Conservation (phyloP, 1,140 invertebrate species). For the Magallana angulata region DNA sequence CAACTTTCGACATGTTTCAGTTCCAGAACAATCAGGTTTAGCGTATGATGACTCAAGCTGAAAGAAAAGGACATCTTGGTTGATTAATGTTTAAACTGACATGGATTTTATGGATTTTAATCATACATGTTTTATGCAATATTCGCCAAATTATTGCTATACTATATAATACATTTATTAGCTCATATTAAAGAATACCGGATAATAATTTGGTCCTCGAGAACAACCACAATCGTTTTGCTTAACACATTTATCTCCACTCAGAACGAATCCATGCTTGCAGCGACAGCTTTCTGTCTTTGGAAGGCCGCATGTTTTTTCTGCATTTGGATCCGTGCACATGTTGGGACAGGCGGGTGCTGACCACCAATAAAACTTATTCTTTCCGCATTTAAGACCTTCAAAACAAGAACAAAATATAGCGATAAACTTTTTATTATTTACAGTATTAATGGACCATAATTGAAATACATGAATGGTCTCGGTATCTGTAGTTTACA, state of each 20-base stretch:
- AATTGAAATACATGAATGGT: too few relatives aligned
- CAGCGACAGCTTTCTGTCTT: conserved; percentile 50
- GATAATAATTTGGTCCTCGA: conserved; percentile 28
- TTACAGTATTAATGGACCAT: too few relatives aligned
- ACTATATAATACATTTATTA: too few relatives aligned
- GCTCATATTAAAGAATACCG: conserved; percentile 9
- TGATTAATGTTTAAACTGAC: too few relatives aligned
- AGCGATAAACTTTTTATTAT: too few relatives aligned
- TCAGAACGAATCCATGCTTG: conserved; percentile 52
- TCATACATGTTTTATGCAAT: too few relatives aligned
- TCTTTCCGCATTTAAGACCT: conserved; percentile 22
- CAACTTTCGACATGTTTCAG: background rate
- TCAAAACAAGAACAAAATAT: background rate
- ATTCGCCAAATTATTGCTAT: too few relatives aligned
- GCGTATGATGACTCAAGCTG: background rate
- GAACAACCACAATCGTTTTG: conserved; percentile 50
- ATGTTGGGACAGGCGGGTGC: conserved; percentile 26
- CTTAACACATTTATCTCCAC: conserved; percentile 49
- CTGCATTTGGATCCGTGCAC: conserved; percentile 41
- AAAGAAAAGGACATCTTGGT: background rate
- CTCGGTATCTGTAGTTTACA: too few relatives aligned
- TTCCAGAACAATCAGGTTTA: conserved; percentile 7
- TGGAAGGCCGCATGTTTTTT: conserved; percentile 5
- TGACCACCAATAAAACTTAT: conserved; percentile 34
- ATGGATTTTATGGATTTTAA: too few relatives aligned